phyloP scores from a whole-genome alignment of 2,888 invertebrate species.

The Xestia c-nigrum region DNA sequence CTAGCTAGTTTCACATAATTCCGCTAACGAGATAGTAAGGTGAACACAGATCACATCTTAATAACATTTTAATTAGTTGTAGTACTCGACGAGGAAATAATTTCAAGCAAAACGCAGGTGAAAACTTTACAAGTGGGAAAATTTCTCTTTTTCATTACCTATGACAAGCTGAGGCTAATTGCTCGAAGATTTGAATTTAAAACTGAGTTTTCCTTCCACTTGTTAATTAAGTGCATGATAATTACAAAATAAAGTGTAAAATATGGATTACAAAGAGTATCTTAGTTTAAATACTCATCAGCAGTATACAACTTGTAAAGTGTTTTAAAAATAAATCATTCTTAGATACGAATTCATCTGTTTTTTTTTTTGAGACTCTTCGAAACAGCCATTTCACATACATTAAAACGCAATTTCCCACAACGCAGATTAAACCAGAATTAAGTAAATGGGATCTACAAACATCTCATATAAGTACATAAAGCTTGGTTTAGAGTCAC shows the following conservation, averaged over 20 bases:
- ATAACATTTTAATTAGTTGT: constrained; percentile 49
- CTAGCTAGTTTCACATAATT: constrained; percentile 32
- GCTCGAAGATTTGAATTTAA: constrained; percentile 13
- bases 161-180: constrained; percentile 6
- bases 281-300: background rate
- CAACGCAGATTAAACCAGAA: background rate
- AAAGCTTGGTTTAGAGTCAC: background rate
- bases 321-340: background rate
- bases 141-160: constrained; percentile 39
- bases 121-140: constrained; percentile 31
- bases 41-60: constrained; percentile 41
- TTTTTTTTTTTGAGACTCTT: background rate
- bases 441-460: background rate
- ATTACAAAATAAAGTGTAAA: constrained; percentile 10
- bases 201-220: constrained; percentile 13
- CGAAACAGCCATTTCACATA: background rate
- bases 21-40: constrained; percentile 36
- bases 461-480: background rate
- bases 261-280: constrained; percentile 24
- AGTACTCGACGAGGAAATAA: constrained; percentile 27
- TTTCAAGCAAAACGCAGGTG: constrained; percentile 23
- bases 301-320: background rate
- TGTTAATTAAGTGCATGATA: background rate
- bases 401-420: background rate
- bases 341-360: background rate